phyloP scores from a whole-genome alignment of 2,797 vertebrate genomes.

The Morelia viridis region DNA sequence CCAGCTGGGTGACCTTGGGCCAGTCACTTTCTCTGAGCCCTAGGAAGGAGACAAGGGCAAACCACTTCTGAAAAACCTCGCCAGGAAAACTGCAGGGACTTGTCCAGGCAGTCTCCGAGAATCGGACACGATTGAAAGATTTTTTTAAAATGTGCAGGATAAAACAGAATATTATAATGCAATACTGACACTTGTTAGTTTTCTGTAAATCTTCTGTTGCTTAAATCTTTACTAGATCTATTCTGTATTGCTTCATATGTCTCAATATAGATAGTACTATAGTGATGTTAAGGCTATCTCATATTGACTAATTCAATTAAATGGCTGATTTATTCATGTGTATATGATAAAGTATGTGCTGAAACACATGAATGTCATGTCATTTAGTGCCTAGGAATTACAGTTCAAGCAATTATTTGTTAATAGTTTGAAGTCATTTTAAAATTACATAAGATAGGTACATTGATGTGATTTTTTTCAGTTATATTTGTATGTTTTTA shows the following conservation, averaged over 20 bases:
- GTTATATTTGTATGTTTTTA: background rate
- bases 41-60: no score
- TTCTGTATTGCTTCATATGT: background rate
- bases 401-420: background rate
- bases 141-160: background rate
- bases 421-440: constrained; percentile 22
- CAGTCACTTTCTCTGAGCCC: no score
- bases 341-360: background rate
- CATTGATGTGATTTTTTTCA: background rate
- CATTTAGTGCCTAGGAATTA: constrained; percentile 40
- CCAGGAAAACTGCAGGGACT: no score
- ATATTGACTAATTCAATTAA: background rate
- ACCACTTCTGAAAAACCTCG: no score
- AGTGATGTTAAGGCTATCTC: background rate
- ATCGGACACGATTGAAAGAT: no score
- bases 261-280: background rate
- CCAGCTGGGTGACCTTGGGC: no score
- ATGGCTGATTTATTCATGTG: background rate
- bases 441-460: constrained; percentile 12
- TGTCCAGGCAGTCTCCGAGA: no score
- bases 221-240: constrained; percentile 8
- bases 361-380: background rate
- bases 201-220: background rate
- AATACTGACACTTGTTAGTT: background rate
- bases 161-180: background rate